Evolutionary conservation across 2,797 vertebrate species (phyloP).

Genomic region (Labeo calbasu): DNA sequence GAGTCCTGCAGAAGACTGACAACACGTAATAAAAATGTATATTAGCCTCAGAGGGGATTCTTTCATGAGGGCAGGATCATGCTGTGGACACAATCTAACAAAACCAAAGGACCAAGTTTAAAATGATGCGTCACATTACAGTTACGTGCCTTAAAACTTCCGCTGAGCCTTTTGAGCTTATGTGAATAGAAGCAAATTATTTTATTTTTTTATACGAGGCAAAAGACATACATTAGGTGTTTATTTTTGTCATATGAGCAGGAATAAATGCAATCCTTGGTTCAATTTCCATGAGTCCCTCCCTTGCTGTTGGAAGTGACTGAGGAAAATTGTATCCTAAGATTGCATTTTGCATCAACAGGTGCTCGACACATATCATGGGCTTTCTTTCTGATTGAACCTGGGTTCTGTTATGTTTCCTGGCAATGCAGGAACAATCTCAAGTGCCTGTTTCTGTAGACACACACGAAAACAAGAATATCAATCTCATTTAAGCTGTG

Average conservation of each 20-base stretch:
- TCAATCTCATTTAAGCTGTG: constrained; percentile 16
- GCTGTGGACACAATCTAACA: constrained; percentile 5
- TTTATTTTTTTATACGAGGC: neutral
- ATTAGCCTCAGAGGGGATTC: constrained; percentile 28
- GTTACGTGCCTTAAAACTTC: neutral
- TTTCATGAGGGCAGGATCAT: constrained; percentile 38
- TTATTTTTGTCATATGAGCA: constrained; percentile 12
- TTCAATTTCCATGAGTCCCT: constrained; percentile 11
- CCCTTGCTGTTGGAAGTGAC: constrained; percentile 4
- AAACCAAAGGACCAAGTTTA: constrained; percentile 3
- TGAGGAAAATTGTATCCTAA: constrained; percentile 41
- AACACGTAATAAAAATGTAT: constrained; percentile 35
- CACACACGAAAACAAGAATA: constrained; percentile 22
- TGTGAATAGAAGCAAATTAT: neutral
- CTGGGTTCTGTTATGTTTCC: constrained; percentile 13
- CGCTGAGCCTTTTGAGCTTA: neutral
- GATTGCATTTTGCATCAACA: constrained; percentile 50
- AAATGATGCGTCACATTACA: neutral
- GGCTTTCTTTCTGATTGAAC: constrained; percentile 36
- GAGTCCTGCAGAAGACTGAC: neutral
- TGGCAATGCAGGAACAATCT: constrained; percentile 26
- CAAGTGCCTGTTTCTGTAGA: constrained; percentile 34
- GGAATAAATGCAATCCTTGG: constrained; percentile 21
- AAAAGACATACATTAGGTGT: constrained; percentile 19
- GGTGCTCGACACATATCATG: constrained; percentile 30